Conservation (phyloP, 2,888 invertebrate genomes). For the Meiosimyza decipiens region DNA sequence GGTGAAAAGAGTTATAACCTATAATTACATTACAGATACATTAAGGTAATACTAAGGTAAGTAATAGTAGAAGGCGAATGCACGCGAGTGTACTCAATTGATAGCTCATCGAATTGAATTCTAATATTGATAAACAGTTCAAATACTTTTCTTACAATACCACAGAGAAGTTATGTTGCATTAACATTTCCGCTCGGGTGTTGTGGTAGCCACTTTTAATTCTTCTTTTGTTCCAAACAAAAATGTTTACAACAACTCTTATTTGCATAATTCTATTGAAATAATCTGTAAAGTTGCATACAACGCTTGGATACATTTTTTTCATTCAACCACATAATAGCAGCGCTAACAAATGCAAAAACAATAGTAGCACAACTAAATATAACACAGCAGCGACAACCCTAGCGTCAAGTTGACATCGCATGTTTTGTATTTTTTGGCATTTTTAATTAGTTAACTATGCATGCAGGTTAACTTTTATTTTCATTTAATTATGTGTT, state of each 20-base stretch:
- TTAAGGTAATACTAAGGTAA: too few relatives aligned
- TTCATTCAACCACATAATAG: slow-evolving; percentile 24
- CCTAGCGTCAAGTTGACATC: slow-evolving; percentile 22
- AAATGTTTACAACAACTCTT: background rate
- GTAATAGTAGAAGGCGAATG: too few relatives aligned
- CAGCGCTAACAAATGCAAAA: slow-evolving; percentile 18
- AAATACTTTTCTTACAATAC: too few relatives aligned
- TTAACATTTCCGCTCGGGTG: too few relatives aligned
- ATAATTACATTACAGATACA: too few relatives aligned
- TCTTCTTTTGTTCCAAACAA: too few relatives aligned
- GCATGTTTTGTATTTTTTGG: slow-evolving; percentile 50
- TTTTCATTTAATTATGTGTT: slow-evolving; percentile 22
- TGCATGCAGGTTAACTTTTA: slow-evolving; percentile 20
- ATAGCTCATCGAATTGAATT: too few relatives aligned
- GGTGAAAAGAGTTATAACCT: too few relatives aligned
- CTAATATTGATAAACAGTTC: too few relatives aligned
- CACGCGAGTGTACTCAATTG: too few relatives aligned
- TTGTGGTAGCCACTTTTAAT: too few relatives aligned
- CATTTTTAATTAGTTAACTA: slow-evolving; percentile 56
- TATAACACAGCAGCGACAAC: slow-evolving; percentile 14
- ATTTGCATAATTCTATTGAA: slow-evolving; percentile 58
- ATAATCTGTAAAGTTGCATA: slow-evolving; percentile 56
- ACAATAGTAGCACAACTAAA: background rate
- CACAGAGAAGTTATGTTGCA: too few relatives aligned
- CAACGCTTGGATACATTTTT: slow-evolving; percentile 52